Evolutionary conservation across 2,113 vertebrate genomes (phyloP).

Genomic region (Leucoraja erinaceus): DNA sequence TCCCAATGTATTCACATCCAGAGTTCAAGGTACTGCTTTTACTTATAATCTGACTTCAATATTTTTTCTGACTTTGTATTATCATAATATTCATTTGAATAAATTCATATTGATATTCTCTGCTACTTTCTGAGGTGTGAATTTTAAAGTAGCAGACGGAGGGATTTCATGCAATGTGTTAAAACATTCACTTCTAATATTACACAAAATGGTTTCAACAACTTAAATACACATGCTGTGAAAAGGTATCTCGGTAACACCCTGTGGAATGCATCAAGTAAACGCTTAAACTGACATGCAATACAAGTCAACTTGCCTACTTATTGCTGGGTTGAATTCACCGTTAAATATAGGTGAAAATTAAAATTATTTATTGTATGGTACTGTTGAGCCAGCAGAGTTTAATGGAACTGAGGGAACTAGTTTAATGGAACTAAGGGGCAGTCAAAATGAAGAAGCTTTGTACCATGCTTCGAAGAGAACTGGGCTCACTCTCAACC

Average conservation of each 20-base stretch:
- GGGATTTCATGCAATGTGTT: neutral
- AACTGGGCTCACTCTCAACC: neutral
- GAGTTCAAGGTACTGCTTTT: too few relatives aligned
- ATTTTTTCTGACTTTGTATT: too few relatives aligned
- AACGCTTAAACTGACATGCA: neutral
- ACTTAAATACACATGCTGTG: neutral
- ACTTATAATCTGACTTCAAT: too few relatives aligned
- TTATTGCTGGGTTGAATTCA: neutral
- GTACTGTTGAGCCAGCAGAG: neutral
- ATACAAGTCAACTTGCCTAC: neutral
- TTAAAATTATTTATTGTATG: neutral
- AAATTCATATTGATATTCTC: too few relatives aligned
- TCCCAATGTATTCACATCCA: too few relatives aligned
- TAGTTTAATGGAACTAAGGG: neutral
- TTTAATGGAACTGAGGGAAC: neutral
- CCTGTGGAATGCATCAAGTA: neutral
- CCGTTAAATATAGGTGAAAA: neutral
- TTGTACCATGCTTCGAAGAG: neutral
- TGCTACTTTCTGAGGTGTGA: neutral
- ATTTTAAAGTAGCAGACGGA: neutral
- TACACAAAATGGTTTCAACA: neutral
- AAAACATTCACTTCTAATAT: neutral
- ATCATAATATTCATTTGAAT: too few relatives aligned
- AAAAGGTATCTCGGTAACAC: neutral
- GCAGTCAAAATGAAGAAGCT: neutral